Base-by-base conservation (phyloP, 2,797 vertebrate species). In the Clarias pachynema region DNA sequence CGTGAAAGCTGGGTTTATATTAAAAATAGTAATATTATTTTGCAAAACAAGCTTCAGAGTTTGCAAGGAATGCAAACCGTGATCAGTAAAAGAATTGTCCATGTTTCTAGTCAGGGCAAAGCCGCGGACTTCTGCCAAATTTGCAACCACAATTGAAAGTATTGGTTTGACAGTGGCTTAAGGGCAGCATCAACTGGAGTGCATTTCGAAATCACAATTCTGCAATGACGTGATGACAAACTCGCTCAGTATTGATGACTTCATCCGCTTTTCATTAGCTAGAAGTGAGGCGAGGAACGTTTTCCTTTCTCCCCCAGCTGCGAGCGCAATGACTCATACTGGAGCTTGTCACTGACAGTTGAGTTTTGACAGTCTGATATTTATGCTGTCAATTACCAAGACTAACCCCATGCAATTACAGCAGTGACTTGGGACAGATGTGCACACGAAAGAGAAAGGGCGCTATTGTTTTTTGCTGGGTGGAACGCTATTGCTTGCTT, bases 361-460 rank as follows among this genome's bases (percentile, higher is more conserved):
- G 89, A 82, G 89, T 87, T 92, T 88, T 95, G 95, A 95, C 94
- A 94, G 91, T 93, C 93, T 94, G 90, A 94, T 94, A 94, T 93
- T 95, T 91, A 93, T 85, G 91, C 91, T 92, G 93, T 93, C 94
- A 94, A 90, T 93, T 93, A 89, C 90, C 83, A 87, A 91, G 90
- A 90, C 90, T 91, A 93, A 93, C 92, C 87, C 88, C 3, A 62
- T 85, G 92, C 91, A 94, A 94, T 95, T 95, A 93, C 89, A 86
- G 91, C 86, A 89, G 91, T 89, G 91, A 90, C 90, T 91, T 90
- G 18, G 91, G 92, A 92, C 94, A 95, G 92, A 94, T 94, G 94
- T 92, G 93, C 91, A 90, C 44, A 26, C 60, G 29, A 89, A 89
- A 81, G 70, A 89, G 73, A 87, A 88, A 93, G 86, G 81, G 53